A percentile compares a stretch with the other conserved stretches of the same genome.
Evolutionary conservation across 2,888 invertebrate genomes (phyloP).

Genomic region (Drosophila kanekoi): DNA sequence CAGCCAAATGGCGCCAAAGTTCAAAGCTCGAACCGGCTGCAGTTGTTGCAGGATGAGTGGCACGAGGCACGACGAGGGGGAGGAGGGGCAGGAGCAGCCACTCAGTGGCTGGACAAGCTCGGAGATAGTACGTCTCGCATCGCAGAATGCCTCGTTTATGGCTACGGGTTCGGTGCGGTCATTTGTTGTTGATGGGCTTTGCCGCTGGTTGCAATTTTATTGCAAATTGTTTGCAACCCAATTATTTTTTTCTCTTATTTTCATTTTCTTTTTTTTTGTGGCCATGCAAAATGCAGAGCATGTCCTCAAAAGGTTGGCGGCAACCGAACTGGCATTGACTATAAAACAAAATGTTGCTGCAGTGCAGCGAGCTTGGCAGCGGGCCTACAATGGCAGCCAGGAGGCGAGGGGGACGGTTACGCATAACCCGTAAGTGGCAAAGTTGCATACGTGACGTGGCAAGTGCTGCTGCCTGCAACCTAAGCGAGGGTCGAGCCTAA

Average conservation of each 20-base stretch:
- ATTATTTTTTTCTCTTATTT: neutral
- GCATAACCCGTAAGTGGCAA: conserved; percentile 26
- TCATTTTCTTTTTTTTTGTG: conserved; percentile 32
- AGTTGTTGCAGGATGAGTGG: conserved; percentile 19
- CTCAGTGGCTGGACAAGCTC: conserved; percentile 64
- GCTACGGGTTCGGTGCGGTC: conserved; percentile 8
- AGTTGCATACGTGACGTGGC: conserved; percentile 54
- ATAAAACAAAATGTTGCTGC: conserved; percentile 71
- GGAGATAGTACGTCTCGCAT: conserved; percentile 43
- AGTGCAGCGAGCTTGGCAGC: conserved; percentile 45
- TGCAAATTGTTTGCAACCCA: conserved; percentile 73
- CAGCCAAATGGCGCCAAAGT: conserved; percentile 81
- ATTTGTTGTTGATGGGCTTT: conserved; percentile 29
- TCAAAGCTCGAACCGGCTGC: conserved; percentile 65
- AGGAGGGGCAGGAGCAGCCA: conserved; percentile 31
- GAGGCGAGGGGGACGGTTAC: neutral
- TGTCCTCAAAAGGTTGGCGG: conserved; percentile 52
- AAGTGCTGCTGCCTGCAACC: conserved; percentile 33
- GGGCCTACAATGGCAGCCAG: conserved; percentile 32
- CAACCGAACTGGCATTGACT: conserved; percentile 40
- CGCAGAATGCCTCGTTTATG: conserved; percentile 17
- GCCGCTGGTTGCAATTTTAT: conserved; percentile 61
- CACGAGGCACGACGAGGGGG: neutral
- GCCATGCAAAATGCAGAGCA: conserved; percentile 70
- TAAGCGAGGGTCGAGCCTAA: conserved; percentile 18